A percentile compares a stretch with the other conserved stretches of the same genome.
These are phyloP conservation scores for Phaedon cochleariae DNA, from an alignment of 2,888 invertebrate genomes.

Conservation along the genomic window DNA sequence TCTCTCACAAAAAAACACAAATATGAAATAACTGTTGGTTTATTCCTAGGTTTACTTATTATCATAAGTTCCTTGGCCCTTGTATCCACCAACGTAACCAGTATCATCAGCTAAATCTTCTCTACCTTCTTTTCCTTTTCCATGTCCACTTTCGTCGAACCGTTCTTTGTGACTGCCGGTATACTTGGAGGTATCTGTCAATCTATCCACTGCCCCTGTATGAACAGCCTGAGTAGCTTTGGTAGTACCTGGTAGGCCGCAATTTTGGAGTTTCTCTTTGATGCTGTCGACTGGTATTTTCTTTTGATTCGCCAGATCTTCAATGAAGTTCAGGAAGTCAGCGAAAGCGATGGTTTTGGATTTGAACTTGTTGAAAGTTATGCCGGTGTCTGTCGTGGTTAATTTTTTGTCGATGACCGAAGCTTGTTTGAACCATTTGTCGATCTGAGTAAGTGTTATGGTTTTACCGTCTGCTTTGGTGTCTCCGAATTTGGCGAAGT, in stretches of 20 bases:
- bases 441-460: slow-evolving; percentile 88
- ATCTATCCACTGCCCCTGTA: slow-evolving; percentile 71
- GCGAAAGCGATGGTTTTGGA: slow-evolving; percentile 50
- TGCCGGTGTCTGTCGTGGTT: slow-evolving; percentile 89
- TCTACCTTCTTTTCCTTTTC: slow-evolving; percentile 85
- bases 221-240: slow-evolving; percentile 59
- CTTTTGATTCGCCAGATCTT: slow-evolving; percentile 82
- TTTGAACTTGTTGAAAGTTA: slow-evolving; percentile 88
- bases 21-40: not conserved
- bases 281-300: slow-evolving; percentile 78
- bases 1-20: no score
- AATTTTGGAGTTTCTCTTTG: slow-evolving; percentile 78
- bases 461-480: slow-evolving; percentile 81
- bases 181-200: slow-evolving; percentile 86
- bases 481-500: slow-evolving; percentile 89
- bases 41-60: slow-evolving; percentile 54
- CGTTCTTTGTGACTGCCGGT: slow-evolving; percentile 86
- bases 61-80: slow-evolving; percentile 80
- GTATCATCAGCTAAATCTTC: slow-evolving; percentile 76
- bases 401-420: slow-evolving; percentile 76
- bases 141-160: slow-evolving; percentile 83
- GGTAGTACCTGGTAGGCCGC: slow-evolving; percentile 67
- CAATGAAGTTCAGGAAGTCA: slow-evolving; percentile 71
- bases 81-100: slow-evolving; percentile 85
- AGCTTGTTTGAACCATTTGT: slow-evolving; percentile 95